Conservation (phyloP, 2,113 vertebrate genomes). For the Myotis davidii region DNA sequence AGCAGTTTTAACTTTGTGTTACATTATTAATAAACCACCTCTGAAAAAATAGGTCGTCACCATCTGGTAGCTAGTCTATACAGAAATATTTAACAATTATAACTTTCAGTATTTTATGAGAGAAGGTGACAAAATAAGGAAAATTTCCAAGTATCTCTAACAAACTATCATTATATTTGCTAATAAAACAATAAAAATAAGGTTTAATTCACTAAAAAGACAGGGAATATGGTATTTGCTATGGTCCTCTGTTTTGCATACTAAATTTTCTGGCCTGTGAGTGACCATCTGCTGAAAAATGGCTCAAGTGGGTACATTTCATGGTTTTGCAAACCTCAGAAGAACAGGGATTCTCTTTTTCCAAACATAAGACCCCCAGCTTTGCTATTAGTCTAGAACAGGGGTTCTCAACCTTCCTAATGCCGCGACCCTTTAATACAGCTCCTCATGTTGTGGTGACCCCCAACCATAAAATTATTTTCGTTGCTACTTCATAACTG, state of each 20-base stretch:
- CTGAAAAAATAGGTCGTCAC: background rate
- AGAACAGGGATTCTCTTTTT: background rate
- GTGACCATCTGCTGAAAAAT: background rate
- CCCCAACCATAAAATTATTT: too few relatives aligned
- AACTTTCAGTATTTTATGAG: background rate
- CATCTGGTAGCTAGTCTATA: background rate
- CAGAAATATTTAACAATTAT: background rate
- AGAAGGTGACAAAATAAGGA: background rate
- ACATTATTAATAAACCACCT: background rate
- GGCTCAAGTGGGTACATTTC: background rate
- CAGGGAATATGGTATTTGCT: background rate
- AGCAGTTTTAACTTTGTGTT: background rate
- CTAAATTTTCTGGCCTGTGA: background rate
- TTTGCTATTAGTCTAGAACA: background rate
- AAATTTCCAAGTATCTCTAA: background rate
- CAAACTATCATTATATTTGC: background rate
- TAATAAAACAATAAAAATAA: background rate
- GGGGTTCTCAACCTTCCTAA: too few relatives aligned
- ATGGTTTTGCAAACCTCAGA: background rate
- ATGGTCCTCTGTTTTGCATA: background rate
- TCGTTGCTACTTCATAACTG: too few relatives aligned
- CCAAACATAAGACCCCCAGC: background rate
- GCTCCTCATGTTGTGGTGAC: too few relatives aligned
- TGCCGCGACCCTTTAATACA: too few relatives aligned
- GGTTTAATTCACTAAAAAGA: background rate